These are phyloP conservation scores for Hartigia nigra DNA, from an alignment of 2,888 invertebrate genomes.

Conservation along the genomic window DNA sequence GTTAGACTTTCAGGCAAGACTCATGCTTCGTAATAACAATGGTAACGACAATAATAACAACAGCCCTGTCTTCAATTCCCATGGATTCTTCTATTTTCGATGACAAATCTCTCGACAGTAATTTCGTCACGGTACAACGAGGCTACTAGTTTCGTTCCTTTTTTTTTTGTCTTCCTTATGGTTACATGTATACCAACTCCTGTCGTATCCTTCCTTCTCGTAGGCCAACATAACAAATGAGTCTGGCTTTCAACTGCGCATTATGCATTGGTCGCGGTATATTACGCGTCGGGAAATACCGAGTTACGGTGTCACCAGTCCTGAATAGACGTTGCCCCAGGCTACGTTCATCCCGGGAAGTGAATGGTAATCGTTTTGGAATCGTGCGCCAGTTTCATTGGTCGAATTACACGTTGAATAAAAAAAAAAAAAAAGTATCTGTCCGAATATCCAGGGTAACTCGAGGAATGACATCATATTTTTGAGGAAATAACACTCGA, in stretches of 20 bases:
- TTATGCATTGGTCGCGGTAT: conserved; percentile 45
- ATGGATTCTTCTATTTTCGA: neutral
- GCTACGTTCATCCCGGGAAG: conserved; percentile 2
- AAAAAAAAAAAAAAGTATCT: neutral
- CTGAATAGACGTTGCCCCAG: conserved; percentile 23
- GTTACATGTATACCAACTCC: conserved; percentile 19
- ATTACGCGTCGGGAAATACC: conserved; percentile 43
- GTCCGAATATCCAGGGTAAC: neutral
- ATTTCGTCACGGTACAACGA: neutral
- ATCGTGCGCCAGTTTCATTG: neutral
- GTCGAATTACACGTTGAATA: neutral
- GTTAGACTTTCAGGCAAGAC: neutral
- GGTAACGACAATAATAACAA: neutral
- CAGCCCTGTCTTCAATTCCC: neutral
- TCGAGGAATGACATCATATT: neutral
- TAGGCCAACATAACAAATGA: conserved; percentile 40
- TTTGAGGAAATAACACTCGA: neutral
- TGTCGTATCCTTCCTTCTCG: conserved; percentile 34
- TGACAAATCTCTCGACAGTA: neutral
- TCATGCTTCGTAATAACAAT: neutral
- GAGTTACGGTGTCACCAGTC: conserved; percentile 44
- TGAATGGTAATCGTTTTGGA: neutral
- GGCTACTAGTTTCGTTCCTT: neutral
- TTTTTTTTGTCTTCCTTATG: neutral
- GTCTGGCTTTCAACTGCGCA: conserved; percentile 36